A percentile compares a stretch with the other conserved stretches of the same genome.
These are phyloP conservation scores for Mycalesis mineus DNA, from an alignment of 2,888 invertebrate species.

Conservation along the genomic window DNA sequence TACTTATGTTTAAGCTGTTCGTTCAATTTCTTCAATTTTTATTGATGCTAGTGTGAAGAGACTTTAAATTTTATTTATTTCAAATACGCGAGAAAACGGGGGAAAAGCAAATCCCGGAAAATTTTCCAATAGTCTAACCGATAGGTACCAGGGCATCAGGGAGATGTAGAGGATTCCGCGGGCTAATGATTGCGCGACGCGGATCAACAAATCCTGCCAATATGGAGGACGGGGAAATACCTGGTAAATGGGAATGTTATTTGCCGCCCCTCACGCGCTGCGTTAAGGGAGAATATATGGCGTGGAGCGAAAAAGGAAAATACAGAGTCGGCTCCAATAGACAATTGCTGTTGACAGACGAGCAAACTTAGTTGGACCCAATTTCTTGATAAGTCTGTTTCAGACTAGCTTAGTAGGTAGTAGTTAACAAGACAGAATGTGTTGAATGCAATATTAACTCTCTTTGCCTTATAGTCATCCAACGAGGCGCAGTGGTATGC, in stretches of 20 bases:
- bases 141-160: slow-evolving; percentile 50
- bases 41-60: too few relatives aligned
- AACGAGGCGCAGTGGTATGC: too few relatives aligned
- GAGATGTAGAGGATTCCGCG: slow-evolving; percentile 57
- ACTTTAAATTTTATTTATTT: neutral
- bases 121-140: slow-evolving; percentile 63
- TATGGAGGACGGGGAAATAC: slow-evolving; percentile 72
- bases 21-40: too few relatives aligned
- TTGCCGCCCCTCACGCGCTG: slow-evolving; percentile 37
- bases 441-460: too few relatives aligned
- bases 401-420: too few relatives aligned
- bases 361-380: neutral
- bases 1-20: too few relatives aligned
- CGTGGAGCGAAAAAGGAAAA: slow-evolving; percentile 43
- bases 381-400: neutral
- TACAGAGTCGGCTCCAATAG: slow-evolving; percentile 24
- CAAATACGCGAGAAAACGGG: neutral
- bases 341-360: neutral
- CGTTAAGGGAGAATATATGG: slow-evolving; percentile 39
- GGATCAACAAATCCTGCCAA: slow-evolving; percentile 68
- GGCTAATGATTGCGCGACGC: slow-evolving; percentile 63
- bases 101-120: slow-evolving; percentile 57
- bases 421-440: too few relatives aligned
- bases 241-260: slow-evolving; percentile 69
- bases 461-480: too few relatives aligned